phyloP scores from a whole-genome alignment of 2,113 vertebrate genomes.

The Saimiri boliviensis region DNA sequence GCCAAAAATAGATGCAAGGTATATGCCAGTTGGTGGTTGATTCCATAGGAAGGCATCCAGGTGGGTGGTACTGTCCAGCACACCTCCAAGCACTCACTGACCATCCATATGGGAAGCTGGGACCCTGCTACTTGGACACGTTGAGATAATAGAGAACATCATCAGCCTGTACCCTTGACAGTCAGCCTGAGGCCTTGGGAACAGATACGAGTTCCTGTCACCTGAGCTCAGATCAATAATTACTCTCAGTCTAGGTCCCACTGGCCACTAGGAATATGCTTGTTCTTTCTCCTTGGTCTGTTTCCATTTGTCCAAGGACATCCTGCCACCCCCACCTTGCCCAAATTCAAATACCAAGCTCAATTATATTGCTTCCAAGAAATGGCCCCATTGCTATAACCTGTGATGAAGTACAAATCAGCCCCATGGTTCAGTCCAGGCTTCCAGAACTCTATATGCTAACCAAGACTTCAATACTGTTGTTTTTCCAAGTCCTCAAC shows the following conservation, averaged over 20 bases:
- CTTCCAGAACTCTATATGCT: background rate
- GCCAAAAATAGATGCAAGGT: background rate
- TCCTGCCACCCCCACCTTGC: background rate
- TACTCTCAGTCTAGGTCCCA: background rate
- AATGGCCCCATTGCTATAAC: background rate
- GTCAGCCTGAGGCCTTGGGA: background rate
- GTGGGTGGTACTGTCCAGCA: background rate
- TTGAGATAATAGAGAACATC: background rate
- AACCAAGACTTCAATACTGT: background rate
- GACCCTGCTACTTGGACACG: background rate
- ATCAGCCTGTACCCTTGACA: background rate
- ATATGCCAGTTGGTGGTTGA: background rate
- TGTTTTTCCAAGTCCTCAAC: background rate
- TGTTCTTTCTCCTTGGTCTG: background rate
- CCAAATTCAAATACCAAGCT: background rate
- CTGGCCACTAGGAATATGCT: background rate
- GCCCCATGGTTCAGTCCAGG: background rate
- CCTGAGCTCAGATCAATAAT: background rate
- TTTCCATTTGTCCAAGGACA: background rate
- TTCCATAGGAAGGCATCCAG: background rate
- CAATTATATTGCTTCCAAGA: slow-evolving; percentile 20
- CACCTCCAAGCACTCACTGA: background rate
- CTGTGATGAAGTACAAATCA: background rate
- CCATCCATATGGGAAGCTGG: background rate
- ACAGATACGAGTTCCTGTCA: background rate